These are phyloP conservation scores for Sceloporus undulatus DNA, from an alignment of 2,113 vertebrate species.

Conservation along the genomic window DNA sequence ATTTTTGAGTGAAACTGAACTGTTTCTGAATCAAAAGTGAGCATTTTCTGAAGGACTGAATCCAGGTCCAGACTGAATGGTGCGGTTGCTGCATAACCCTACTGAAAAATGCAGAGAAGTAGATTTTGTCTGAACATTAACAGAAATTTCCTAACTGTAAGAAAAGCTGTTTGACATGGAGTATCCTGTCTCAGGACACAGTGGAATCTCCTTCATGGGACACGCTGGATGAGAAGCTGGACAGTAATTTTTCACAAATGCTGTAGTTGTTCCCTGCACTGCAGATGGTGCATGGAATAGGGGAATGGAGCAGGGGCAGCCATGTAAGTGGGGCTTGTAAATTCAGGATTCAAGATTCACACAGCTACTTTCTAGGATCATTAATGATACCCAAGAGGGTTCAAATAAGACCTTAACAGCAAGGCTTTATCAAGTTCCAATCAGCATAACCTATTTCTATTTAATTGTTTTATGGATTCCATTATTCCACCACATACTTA, in stretches of 20 bases:
- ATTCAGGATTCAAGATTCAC: background rate
- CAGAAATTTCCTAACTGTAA: background rate
- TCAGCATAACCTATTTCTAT: background rate
- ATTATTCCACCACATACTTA: conserved; percentile 52
- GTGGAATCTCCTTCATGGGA: background rate
- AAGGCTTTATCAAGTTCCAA: rapidly evolving
- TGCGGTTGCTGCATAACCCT: too few relatives aligned
- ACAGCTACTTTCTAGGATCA: background rate
- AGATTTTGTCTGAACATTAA: background rate
- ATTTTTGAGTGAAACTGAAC: too few relatives aligned
- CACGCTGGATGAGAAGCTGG: background rate
- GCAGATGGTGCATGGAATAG: background rate
- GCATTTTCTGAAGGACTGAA: too few relatives aligned
- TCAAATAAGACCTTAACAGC: background rate
- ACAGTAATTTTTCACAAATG: background rate
- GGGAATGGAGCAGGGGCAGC: too few relatives aligned
- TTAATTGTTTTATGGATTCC: conserved; percentile 44
- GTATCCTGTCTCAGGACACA: background rate
- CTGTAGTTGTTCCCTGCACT: background rate
- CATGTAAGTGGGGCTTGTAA: too few relatives aligned
- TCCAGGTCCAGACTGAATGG: too few relatives aligned
- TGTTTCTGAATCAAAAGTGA: too few relatives aligned
- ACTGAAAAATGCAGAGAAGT: background rate
- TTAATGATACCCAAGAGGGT: background rate
- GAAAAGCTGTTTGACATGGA: background rate